Evolutionary conservation across 2,113 vertebrate species (phyloP), one percentile per base, ranked within the genome.

Genomic region (Silurus glanis): DNA sequence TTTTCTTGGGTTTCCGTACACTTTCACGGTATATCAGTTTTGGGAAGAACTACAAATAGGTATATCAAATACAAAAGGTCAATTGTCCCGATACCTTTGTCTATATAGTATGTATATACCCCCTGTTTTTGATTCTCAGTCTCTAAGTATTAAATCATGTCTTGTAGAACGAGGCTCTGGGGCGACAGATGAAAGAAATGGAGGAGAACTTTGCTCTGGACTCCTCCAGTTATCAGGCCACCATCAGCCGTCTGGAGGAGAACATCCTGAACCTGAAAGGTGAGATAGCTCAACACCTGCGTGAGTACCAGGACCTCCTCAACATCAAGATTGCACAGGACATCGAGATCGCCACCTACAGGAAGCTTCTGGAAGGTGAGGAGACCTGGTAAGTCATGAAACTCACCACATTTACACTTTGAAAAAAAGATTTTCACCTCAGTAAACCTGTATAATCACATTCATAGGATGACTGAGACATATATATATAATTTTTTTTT

Each of bases 271-370:
- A 96, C 94, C 98, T 98, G 96, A 99, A 99, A 94, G 97, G 98
- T n/a, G 97, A 99, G 92, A 99, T 99, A 97, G 95, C 97, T 16
- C 96, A 96, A 53, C 97, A 99, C 85, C 96, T 99, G 53, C 95
- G 96, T 0, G 98, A 99, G 91, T 98, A 99, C 92, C 97, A 99
- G 91, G 98, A 99, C 83, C 94, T 99, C 91, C 95, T 99, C 82
- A 99, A 98, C 89, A 95, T 98, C 55, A 99, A 99, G 95, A 97
- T 99, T 97, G 97, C 97, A 25, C 96, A 99, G 84, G 98, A 99
- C 91, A 98, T 98, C 9, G 98, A 99, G 94, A 99, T 99, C 28
- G 97, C 97, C 91, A 99, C 98, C 93, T 99, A 99, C 94, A 96
- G 98, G 93, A 99, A 98, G 92, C 96, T 98, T 88, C 95, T 99